Percentiles rank a stretch among this genome's conserved stretches.
Evolutionary conservation across 2,888 invertebrate genomes (phyloP).

Genomic region (Mesopsocus fuscifrons): DNA sequence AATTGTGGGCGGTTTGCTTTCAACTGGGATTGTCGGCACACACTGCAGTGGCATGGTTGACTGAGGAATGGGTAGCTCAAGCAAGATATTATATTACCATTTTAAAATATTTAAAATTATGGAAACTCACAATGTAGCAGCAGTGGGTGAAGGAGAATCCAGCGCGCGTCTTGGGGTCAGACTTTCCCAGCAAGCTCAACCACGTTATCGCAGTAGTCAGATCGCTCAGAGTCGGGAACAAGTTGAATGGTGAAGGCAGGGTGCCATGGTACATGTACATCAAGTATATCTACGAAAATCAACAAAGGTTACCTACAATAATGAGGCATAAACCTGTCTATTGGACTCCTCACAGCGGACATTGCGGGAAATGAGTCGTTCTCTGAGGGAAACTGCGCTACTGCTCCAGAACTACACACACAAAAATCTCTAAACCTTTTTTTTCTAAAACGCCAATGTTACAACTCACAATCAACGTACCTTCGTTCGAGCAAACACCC

Average conservation of each 20-base stretch:
- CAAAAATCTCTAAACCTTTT: too few relatives aligned
- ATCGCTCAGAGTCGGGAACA: conserved; percentile 39
- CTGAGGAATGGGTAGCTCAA: too few relatives aligned
- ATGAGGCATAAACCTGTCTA: too few relatives aligned
- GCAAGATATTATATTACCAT: too few relatives aligned
- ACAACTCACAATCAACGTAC: not conserved
- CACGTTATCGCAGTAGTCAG: conserved; percentile 29
- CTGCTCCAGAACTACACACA: too few relatives aligned
- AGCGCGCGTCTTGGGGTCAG: conserved; percentile 24
- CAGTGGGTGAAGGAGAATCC: conserved; percentile 29
- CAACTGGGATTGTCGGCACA: too few relatives aligned
- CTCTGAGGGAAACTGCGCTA: not conserved
- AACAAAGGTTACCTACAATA: not conserved
- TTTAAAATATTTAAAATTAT: too few relatives aligned
- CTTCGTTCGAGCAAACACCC: conserved; percentile 56
- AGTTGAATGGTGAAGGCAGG: conserved; percentile 50
- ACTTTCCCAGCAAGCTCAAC: conserved; percentile 25
- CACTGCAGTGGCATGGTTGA: too few relatives aligned
- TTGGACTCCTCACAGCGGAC: too few relatives aligned
- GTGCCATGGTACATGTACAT: conserved; percentile 50
- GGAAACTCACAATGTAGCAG: conserved; percentile 24
- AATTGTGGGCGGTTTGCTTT: too few relatives aligned
- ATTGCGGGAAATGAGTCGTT: too few relatives aligned
- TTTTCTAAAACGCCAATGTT: not conserved
- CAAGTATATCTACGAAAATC: conserved; percentile 34